phyloP scores from a whole-genome alignment of 2,113 vertebrate genomes.

The Gymnogyps californianus region DNA sequence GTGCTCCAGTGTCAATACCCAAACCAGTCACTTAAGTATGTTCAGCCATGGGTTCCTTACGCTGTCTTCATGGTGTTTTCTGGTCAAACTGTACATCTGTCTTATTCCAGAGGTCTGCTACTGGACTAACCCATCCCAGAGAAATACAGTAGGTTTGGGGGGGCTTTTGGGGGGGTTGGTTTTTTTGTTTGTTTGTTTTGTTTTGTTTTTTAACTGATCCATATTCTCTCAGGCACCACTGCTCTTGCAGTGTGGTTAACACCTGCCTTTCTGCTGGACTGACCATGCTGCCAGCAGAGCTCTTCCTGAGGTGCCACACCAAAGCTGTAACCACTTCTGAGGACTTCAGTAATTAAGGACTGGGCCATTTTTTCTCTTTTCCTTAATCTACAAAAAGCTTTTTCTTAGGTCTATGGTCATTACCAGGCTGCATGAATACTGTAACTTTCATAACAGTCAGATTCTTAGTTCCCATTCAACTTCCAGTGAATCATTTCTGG shows the following conservation, averaged over 20 bases:
- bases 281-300: not conserved
- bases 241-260: not conserved
- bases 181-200: not conserved
- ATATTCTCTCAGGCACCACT: not conserved
- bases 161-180: fast-evolving
- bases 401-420: not conserved
- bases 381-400: not conserved
- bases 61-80: not conserved
- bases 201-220: not conserved
- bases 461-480: not conserved
- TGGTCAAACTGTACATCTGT: not conserved
- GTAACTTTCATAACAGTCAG: not conserved
- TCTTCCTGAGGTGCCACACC: not conserved
- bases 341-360: not conserved
- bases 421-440: not conserved
- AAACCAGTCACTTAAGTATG: not conserved
- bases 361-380: not conserved
- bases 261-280: not conserved
- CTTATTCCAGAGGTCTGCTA: not conserved
- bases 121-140: not conserved
- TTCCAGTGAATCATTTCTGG: not conserved
- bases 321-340: not conserved
- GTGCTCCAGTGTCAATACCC: not conserved
- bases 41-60: not conserved
- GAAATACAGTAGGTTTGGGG: not conserved